Base-by-base conservation (phyloP, 2,888 invertebrate species). In the Andrena dorsata region DNA sequence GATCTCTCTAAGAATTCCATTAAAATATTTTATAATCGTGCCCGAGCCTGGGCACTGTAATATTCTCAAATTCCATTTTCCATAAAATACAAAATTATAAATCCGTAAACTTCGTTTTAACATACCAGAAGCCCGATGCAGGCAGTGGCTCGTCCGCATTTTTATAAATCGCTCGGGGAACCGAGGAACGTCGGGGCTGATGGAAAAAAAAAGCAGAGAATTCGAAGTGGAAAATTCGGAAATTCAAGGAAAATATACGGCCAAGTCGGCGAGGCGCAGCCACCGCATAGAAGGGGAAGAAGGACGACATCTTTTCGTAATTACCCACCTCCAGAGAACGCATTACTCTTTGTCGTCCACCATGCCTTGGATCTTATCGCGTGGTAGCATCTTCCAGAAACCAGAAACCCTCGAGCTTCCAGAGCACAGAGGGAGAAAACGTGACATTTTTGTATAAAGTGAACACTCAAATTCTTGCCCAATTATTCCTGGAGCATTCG, bases 261-360 rank as follows among this genome's bases (percentile, higher is more conserved):
- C 60, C 51, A 81, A 41, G 66, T 63, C 47, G 58, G 68, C 35
- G 16, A 23, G 20, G 47, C 13, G 23, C 63, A 35, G 56, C 35
- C 53, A 61, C 66, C 70, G 80, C 75, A 58, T 49, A n/a, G 26
- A 41, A 51, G 63, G 71, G 53, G 72, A 71, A 77, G 72, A 80
- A 70, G 72, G 35, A 85, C 75, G 83, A 71, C 80, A 86, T 88
- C 88, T 89, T 88, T 85, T 72, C 85, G 88, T 89, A 88, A 89
- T 89, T 89, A 89, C 88, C 82, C 78, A 84, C 81, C 85, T 83
- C 78, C 84, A 69, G 84, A 88, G 85, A 82, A 81, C 81, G 76
- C 88, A 89, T 89, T 89, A 88, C 84, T 89, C 89, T 89, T 88
- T 89, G 88, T 86, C 86, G 83, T 70, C 61, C 69, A 66, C 61